phyloP scores from a whole-genome alignment of 2,797 vertebrate species.

The Falco rusticolus region DNA sequence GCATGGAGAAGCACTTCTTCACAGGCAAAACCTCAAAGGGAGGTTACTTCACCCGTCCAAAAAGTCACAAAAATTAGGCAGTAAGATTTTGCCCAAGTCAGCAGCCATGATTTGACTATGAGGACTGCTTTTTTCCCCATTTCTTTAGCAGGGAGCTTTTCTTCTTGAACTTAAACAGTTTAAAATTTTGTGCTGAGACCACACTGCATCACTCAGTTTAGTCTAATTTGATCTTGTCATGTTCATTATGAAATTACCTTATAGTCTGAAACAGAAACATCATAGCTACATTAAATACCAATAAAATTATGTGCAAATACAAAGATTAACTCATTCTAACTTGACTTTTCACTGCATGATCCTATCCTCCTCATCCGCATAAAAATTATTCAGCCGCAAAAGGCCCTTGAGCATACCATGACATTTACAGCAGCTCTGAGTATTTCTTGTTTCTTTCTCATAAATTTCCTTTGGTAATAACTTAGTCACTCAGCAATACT shows the following conservation, averaged over 20 bases:
- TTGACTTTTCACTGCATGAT: slow-evolving; percentile 49
- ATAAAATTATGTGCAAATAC: slow-evolving; percentile 37
- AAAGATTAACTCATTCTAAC: slow-evolving; percentile 56
- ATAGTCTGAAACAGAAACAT: slow-evolving; percentile 25
- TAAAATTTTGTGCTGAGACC: background rate
- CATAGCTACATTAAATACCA: slow-evolving; percentile 45
- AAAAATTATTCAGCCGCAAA: slow-evolving; percentile 71
- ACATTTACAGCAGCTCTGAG: slow-evolving; percentile 73
- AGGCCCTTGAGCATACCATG: slow-evolving; percentile 70
- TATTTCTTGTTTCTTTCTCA: slow-evolving; percentile 71
- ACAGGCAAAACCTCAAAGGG: background rate
- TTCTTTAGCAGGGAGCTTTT: background rate
- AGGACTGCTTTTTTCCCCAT: background rate
- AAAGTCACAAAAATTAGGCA: slow-evolving; percentile 3
- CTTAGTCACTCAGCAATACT: slow-evolving; percentile 68
- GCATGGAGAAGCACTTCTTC: background rate
- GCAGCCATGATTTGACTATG: background rate
- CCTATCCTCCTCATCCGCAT: slow-evolving; percentile 47
- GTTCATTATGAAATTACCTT: background rate
- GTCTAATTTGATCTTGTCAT: slow-evolving; percentile 25
- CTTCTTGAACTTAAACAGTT: background rate
- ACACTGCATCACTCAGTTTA: background rate
- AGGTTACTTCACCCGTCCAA: background rate
- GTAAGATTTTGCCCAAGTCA: background rate
- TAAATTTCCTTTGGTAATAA: slow-evolving; percentile 75